Conservation (phyloP, 2,888 invertebrate genomes). For the Diploptera punctata region DNA sequence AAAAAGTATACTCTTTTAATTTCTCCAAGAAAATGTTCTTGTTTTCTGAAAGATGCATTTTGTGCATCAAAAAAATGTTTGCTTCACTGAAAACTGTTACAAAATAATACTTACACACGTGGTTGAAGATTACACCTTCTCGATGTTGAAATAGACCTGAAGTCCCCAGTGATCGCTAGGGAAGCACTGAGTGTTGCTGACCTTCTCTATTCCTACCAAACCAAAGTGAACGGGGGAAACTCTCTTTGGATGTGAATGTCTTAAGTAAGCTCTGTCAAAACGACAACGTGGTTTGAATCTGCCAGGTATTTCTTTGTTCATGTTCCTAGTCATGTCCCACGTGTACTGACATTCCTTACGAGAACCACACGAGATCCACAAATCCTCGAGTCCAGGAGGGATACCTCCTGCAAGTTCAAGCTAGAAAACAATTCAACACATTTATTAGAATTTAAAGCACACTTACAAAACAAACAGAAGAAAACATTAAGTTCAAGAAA, state of each 20-base stretch:
- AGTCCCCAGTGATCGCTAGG: constrained; percentile 66
- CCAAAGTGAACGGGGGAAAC: constrained; percentile 58
- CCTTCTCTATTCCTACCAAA: constrained; percentile 59
- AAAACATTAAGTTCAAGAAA: too few relatives aligned
- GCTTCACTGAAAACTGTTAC: too few relatives aligned
- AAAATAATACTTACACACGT: too few relatives aligned
- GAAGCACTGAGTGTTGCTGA: constrained; percentile 57
- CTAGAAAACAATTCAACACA: constrained; percentile 45
- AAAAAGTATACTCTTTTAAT: too few relatives aligned
- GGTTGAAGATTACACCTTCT: too few relatives aligned
- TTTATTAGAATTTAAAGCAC: too few relatives aligned
- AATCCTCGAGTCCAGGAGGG: constrained; percentile 56
- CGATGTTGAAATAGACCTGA: constrained; percentile 49
- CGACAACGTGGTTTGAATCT: constrained; percentile 56
- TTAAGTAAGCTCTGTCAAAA: constrained; percentile 62
- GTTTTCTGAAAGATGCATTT: too few relatives aligned
- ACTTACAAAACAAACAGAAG: too few relatives aligned
- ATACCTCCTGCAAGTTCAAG: constrained; percentile 52
- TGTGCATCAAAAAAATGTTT: too few relatives aligned
- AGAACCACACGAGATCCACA: constrained; percentile 63
- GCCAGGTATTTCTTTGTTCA: constrained; percentile 56
- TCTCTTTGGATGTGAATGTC: constrained; percentile 48
- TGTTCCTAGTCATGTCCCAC: constrained; percentile 64
- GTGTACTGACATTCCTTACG: constrained; percentile 60
- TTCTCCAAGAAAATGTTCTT: too few relatives aligned